Evolutionary conservation across 1,140 invertebrate species (phyloP).

Genomic region (Lasioglossum baleicum): DNA sequence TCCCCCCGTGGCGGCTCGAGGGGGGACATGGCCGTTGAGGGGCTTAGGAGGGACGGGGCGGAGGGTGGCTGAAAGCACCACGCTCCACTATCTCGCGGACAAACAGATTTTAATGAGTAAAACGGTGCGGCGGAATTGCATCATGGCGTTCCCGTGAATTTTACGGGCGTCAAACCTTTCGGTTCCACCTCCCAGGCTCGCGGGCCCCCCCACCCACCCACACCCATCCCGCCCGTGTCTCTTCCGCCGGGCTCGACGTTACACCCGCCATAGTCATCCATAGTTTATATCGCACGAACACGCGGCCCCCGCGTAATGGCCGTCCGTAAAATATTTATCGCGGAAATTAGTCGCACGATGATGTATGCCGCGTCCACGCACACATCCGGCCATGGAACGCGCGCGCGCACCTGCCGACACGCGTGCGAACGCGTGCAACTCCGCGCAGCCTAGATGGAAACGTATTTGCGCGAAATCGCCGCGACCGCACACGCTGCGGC

Average conservation of each 20-base stretch:
- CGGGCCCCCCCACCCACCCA: no score
- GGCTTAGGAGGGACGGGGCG: no score
- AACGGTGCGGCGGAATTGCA: slow-evolving; percentile 45
- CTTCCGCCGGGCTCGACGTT: slow-evolving; percentile 48
- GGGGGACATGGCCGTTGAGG: not conserved
- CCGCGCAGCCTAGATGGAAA: slow-evolving; percentile 24
- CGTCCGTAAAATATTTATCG: slow-evolving; percentile 74
- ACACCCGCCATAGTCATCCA: slow-evolving; percentile 59
- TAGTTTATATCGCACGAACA: slow-evolving; percentile 65
- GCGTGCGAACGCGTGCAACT: not conserved
- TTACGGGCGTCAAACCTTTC: slow-evolving; percentile 58
- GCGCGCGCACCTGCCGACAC: slow-evolving; percentile 2
- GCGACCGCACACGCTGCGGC: slow-evolving; percentile 44
- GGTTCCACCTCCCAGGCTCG: slow-evolving; percentile 31
- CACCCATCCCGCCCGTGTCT: slow-evolving; percentile 2
- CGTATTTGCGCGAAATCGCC: slow-evolving; percentile 47
- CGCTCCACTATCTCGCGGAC: slow-evolving; percentile 34
- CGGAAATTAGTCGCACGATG: slow-evolving; percentile 72
- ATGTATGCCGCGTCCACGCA: slow-evolving; percentile 57
- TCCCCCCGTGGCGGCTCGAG: not conserved
- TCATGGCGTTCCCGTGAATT: slow-evolving; percentile 51
- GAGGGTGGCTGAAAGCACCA: slow-evolving; percentile 16
- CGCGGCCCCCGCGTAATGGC: slow-evolving; percentile 67
- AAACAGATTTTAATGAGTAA: slow-evolving; percentile 61
- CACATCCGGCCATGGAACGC: slow-evolving; percentile 31